phyloP scores from a whole-genome alignment of 1,140 invertebrate genomes.

The Stenopsyche tienmushanensis region DNA sequence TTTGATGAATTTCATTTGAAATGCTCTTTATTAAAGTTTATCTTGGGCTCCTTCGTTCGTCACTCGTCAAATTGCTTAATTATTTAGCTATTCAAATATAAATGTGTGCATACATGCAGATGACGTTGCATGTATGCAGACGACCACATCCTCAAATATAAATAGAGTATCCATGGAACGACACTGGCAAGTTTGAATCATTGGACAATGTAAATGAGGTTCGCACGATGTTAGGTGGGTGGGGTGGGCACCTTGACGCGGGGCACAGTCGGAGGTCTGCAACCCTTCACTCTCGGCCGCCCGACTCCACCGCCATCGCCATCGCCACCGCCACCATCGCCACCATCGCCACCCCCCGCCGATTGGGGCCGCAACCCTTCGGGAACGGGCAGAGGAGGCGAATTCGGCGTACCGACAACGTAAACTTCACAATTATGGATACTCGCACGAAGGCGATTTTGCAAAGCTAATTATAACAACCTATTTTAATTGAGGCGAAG shows the following conservation, averaged over 20 bases:
- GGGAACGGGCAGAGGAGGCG: not conserved
- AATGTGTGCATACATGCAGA: too few relatives aligned
- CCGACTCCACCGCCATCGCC: not conserved
- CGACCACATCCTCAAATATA: too few relatives aligned
- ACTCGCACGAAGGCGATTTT: conserved; percentile 40
- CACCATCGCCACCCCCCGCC: not conserved
- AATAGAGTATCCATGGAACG: too few relatives aligned
- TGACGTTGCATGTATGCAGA: too few relatives aligned
- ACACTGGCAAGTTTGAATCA: conserved; percentile 41
- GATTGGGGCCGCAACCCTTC: not conserved
- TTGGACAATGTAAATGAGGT: conserved; percentile 43
- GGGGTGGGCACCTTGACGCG: not conserved
- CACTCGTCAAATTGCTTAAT: too few relatives aligned
- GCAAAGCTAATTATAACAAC: conserved; percentile 41
- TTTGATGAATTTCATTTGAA: too few relatives aligned
- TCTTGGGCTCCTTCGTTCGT: too few relatives aligned
- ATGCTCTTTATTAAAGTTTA: too few relatives aligned
- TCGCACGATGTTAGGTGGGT: conserved; percentile 37
- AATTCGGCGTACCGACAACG: conserved; percentile 31
- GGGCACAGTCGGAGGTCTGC: not conserved
- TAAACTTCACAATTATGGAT: conserved; percentile 42
- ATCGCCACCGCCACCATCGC: not conserved
- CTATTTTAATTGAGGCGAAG: conserved; percentile 32
- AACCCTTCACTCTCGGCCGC: conserved; percentile 19
- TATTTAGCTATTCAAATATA: too few relatives aligned